Conservation (phyloP, 2,113 vertebrate species). For the Perca flavescens region DNA sequence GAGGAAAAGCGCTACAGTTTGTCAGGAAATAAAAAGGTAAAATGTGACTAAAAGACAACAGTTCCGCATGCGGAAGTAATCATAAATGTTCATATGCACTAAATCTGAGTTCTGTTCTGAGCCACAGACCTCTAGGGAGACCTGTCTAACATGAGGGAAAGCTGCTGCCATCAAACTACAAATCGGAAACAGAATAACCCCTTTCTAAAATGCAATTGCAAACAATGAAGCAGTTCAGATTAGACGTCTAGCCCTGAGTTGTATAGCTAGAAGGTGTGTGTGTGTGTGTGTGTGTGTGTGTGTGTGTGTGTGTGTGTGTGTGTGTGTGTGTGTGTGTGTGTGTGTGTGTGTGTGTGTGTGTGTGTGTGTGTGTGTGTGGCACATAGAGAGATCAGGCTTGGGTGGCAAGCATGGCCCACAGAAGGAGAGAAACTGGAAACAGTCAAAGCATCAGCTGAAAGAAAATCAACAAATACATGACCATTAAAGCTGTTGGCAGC, state of each 20-base stretch:
- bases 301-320: no score
- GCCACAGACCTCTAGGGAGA: slow-evolving; percentile 43
- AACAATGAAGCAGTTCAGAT: slow-evolving; percentile 28
- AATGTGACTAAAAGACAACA: slow-evolving; percentile 58
- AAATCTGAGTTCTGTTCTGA: slow-evolving; percentile 33
- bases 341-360: no score
- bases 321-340: neutral
- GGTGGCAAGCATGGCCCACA: slow-evolving; percentile 14
- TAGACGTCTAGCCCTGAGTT: neutral
- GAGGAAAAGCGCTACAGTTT: slow-evolving; percentile 48
- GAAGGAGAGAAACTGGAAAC: neutral
- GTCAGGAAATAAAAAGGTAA: slow-evolving; percentile 58
- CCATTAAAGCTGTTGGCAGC: slow-evolving; percentile 53
- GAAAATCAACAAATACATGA: slow-evolving; percentile 55
- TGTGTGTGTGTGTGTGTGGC: no score
- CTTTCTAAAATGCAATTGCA: slow-evolving; percentile 21
- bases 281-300: neutral
- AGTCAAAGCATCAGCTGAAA: slow-evolving; percentile 18
- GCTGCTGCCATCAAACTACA: slow-evolving; percentile 46
- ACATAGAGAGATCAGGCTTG: slow-evolving; percentile 6
- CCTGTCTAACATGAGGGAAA: slow-evolving; percentile 41
- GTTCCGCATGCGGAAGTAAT: slow-evolving; percentile 40
- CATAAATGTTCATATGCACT: slow-evolving; percentile 46
- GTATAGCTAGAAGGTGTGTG: slow-evolving; percentile 12
- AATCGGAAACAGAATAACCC: slow-evolving; percentile 28